These are phyloP conservation scores for Drosophila tropicalis DNA, from an alignment of 1,140 invertebrate species.

Conservation along the genomic window DNA sequence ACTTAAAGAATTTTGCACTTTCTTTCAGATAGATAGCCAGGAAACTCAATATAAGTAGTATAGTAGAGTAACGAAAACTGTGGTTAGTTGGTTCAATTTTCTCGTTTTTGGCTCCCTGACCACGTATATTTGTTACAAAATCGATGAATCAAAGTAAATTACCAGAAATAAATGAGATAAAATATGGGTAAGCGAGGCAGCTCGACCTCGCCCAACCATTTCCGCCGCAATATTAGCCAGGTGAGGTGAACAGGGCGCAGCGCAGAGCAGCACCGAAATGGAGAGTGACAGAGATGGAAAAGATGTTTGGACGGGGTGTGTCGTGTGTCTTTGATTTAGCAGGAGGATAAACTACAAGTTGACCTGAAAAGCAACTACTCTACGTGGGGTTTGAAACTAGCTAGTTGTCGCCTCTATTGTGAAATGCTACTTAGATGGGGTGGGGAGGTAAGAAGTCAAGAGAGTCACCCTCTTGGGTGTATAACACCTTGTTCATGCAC, in stretches of 20 bases:
- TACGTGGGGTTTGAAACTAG: conserved; percentile 38
- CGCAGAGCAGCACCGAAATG: conserved; percentile 30
- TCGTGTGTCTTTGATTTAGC: conserved; percentile 10
- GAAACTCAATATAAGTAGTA: conserved; percentile 25
- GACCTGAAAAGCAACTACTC: conserved; percentile 48
- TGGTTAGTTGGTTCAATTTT: conserved; percentile 40
- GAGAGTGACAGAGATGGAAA: conserved; percentile 16
- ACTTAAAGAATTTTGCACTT: too few relatives aligned
- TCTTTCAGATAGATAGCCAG: too few relatives aligned
- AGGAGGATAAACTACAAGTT: conserved; percentile 46
- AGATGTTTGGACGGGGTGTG: conserved; percentile 18
- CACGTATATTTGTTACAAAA: conserved; percentile 70
- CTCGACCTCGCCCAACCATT: conserved; percentile 15
- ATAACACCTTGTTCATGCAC: conserved; percentile 32
- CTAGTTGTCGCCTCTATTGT: conserved; percentile 43
- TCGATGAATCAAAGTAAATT: conserved; percentile 82
- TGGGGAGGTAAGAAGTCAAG: background rate
- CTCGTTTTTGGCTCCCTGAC: conserved; percentile 10
- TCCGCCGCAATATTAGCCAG: conserved; percentile 44
- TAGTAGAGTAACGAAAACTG: conserved; percentile 46
- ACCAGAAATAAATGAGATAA: conserved; percentile 81
- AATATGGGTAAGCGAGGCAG: conserved; percentile 65
- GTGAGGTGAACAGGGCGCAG: background rate
- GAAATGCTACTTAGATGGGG: conserved; percentile 44
- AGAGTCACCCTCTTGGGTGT: background rate